Base-by-base conservation (phyloP, 1,140 invertebrate species). In the Diuraphis noxia region DNA sequence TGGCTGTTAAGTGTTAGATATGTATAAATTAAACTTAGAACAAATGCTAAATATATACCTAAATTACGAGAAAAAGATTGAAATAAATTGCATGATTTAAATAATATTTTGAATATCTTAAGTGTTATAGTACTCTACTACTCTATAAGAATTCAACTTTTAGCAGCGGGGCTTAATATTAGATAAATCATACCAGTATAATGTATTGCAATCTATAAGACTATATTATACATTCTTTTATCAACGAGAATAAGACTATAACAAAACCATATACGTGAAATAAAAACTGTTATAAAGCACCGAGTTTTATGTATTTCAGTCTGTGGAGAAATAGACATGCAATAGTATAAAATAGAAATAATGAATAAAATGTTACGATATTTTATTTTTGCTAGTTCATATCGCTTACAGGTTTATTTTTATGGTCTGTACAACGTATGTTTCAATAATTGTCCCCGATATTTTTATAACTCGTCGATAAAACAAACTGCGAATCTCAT, bases 381-480 rank as follows among this genome's bases (percentile, higher is more conserved):
- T 72, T 72, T 52, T 86, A 49, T 86, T 49, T 52, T 86, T 23
- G 19, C n/a, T 52, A 34, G n/a, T 86, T 86, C 36, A 52, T 52
- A 52, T 36, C 34, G 43, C 34, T 86, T 86, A 86, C 23, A 36
- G 43, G 34, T 49, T 86, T 86, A 6, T 49, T 86, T 86, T 86
- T 86, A 36, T 41, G 84, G 43, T 8, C 30, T 3, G 84, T 52
- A 30, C 84, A 36, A 46, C n/a, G 41, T 46, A 9, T 23, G 82
- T n/a, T 34, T 19, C 41, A 19, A 84, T 43, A 40, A n/a, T n/a
- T 43, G 41, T 46, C 30, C 17, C 19, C 84, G n/a, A 86, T n/a
- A 86, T 86, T 86, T 86, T 49, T 86, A 86, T n/a, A 21, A 49
- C 84, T 49, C 10, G 30, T 49, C 84, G 84, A 49, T 86, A 86